Percentiles rank a stretch among this genome's conserved stretches.
Evolutionary conservation across 2,888 invertebrate species (phyloP).

Genomic region (Frankliniella intonsa): DNA sequence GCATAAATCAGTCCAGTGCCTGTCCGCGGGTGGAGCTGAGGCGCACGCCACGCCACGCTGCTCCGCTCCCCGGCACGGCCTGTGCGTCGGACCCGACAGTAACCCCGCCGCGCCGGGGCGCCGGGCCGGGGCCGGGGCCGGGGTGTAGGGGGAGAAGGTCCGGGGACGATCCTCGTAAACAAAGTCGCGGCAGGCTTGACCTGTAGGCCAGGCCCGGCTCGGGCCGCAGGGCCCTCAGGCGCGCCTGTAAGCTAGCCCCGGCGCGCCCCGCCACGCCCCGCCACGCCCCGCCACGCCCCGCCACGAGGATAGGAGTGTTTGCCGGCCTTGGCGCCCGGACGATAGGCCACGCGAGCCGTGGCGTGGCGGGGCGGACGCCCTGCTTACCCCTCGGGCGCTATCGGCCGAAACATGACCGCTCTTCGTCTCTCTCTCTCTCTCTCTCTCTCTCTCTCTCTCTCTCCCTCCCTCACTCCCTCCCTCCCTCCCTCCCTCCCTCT

Average conservation of each 20-base stretch:
- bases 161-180: neutral
- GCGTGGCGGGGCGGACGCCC: neutral
- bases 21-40: neutral
- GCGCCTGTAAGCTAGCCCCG: neutral
- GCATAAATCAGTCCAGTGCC: conserved; percentile 13
- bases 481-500: neutral
- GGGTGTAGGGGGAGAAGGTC: neutral
- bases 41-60: neutral
- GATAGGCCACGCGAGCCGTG: neutral
- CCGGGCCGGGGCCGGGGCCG: neutral
- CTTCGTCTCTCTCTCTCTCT: neutral
- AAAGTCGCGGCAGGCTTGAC: neutral
- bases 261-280: neutral
- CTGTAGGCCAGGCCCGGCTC: neutral
- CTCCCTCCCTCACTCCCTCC: neutral
- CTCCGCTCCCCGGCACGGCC: neutral
- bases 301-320: neutral
- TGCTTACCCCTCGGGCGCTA: neutral
- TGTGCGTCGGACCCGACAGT: neutral
- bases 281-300: neutral
- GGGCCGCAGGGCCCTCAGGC: neutral
- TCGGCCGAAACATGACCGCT: neutral
- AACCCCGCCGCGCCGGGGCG: neutral
- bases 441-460: neutral
- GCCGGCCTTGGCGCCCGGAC: neutral